A percentile compares a stretch with the other conserved stretches of the same genome.
Conservation (phyloP, 2,888 invertebrate species). For the Perizoma flavofasciatum region DNA sequence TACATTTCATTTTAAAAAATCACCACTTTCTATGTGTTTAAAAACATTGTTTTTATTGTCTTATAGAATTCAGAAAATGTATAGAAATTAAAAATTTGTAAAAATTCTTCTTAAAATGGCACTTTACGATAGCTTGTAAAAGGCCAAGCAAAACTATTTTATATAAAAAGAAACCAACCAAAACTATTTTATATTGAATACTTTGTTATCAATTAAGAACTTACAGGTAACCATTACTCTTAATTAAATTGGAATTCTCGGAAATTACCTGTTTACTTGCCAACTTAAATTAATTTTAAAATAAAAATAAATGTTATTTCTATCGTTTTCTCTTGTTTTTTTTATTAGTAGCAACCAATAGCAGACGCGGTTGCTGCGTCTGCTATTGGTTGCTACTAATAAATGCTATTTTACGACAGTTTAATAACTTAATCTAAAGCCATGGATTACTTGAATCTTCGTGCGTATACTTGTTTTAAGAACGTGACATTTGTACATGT, state of each 20-base stretch:
- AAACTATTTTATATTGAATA: neutral
- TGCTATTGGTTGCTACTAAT: neutral
- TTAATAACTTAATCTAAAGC: slow-evolving; percentile 24
- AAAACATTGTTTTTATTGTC: no score
- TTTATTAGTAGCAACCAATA: neutral
- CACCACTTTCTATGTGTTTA: neutral
- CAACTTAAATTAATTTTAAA: no score
- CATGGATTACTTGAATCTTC: slow-evolving; percentile 20
- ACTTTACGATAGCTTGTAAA: no score
- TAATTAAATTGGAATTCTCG: neutral
- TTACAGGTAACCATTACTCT: neutral
- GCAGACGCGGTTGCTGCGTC: neutral
- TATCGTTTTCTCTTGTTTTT: no score
- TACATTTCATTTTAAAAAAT: slow-evolving; percentile 13
- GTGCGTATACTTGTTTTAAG: slow-evolving; percentile 6
- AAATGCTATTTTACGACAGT: slow-evolving; percentile 9
- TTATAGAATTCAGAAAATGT: no score
- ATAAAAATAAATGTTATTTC: no score
- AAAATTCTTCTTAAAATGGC: no score
- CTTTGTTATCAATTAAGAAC: neutral
- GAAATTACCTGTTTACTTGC: no score
- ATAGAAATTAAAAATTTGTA: no score
- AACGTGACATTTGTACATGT: slow-evolving; percentile 26
- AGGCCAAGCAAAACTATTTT: no score
- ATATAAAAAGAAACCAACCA: neutral